These are phyloP conservation scores for Catalaphyllia jardinei DNA, from an alignment of 64 coral and sea anemone genomes.

Conservation along the genomic window DNA sequence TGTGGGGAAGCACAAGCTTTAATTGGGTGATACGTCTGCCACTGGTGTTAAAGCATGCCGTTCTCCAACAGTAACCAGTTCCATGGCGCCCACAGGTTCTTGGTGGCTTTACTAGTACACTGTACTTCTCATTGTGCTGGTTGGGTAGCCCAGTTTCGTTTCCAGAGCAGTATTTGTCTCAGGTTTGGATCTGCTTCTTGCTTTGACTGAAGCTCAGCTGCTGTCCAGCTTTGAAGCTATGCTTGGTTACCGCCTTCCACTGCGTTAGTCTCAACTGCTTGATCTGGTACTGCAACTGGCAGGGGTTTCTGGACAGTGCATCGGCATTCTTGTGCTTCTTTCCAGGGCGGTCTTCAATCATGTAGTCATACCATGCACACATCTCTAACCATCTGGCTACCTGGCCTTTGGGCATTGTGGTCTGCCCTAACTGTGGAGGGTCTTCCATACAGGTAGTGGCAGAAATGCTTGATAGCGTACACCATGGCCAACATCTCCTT, in stretches of 20 bases:
- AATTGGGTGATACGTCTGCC: background rate
- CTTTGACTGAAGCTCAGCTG: background rate
- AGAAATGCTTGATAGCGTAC: background rate
- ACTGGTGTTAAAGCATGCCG: slow-evolving; percentile 5
- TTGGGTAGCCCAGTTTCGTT: background rate
- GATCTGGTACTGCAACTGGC: background rate
- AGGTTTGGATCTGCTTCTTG: slow-evolving; percentile 25
- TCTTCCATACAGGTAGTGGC: slow-evolving; percentile 33
- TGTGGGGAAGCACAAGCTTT: background rate
- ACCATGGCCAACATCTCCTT: slow-evolving; percentile 33
- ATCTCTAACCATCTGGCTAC: slow-evolving; percentile 29
- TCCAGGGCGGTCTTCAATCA: slow-evolving; percentile 16
- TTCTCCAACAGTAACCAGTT: background rate
- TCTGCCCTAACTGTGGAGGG: slow-evolving; percentile 27
- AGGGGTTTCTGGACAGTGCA: slow-evolving; percentile 25
- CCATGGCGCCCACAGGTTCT: slow-evolving; percentile 26
- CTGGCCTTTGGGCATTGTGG: slow-evolving; percentile 40
- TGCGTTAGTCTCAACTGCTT: background rate
- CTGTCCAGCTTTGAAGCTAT: background rate
- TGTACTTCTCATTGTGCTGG: background rate
- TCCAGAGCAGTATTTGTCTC: background rate
- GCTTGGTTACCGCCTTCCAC: background rate
- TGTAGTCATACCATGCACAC: slow-evolving; percentile 17
- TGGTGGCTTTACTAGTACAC: background rate
- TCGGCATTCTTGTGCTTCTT: slow-evolving; percentile 49